Base-by-base conservation (phyloP, 2,797 vertebrate genomes). In the Tangara arthus region DNA sequence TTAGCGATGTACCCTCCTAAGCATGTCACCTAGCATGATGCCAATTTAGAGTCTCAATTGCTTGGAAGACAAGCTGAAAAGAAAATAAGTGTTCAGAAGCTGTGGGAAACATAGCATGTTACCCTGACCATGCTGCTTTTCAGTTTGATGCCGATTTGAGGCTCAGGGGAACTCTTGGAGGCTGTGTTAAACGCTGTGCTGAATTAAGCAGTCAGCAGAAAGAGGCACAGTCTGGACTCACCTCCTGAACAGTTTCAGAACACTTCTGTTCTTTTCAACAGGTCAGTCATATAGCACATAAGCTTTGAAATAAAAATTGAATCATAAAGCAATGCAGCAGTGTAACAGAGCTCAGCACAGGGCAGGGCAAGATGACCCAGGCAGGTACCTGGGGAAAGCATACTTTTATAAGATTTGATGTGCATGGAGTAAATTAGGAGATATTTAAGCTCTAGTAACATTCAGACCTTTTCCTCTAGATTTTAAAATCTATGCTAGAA, bases 81-180 rank as follows among this genome's bases (percentile, higher is more conserved):
- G 85, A 86, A 95, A 95, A n/a, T 35, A 75, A 94, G 63, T 57
- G 60, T 92, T 94, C 41, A 6, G 86, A 96, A 94, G n/a, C 85
- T 81, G 57, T 63, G 34, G 78, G 79, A 79, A 85, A 85, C 68
- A 55, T 1, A 15, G 59, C 30, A 30, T 35, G 53, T 57, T 87
- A 63, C 69, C 49, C 82, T 82, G 65, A 82, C 71, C 87, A 78
- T 34, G 64, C 69, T 91, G 87, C 44, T 81, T 95, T 94, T 81
- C 41, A 32, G 24, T 91, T 82, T 60, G 59, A 39, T 60, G 37
- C 59, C 30, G 27, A 60, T 60, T 28, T 91, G 46, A 91, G 52
- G 39, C 91, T 89, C 92, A 57, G 56, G 71, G 65, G 71, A 84
- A 46, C 65, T 52, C 52, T 44, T 61, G 77, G 55, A 87, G 69